phyloP scores from a whole-genome alignment of 2,113 vertebrate genomes.

The Entelurus aequoreus region DNA sequence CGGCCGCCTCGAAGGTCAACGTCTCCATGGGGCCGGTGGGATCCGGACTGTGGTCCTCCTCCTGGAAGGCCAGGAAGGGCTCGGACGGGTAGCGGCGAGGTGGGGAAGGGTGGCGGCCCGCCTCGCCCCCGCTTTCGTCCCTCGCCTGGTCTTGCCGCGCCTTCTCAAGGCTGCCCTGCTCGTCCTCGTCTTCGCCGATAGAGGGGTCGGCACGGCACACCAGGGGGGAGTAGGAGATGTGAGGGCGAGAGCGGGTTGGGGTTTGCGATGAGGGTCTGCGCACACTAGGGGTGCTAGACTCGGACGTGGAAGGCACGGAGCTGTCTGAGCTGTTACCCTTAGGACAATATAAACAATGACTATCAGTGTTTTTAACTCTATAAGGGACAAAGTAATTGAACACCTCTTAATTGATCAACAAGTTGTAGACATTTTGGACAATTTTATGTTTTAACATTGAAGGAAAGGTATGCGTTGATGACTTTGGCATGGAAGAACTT shows the following conservation, averaged over 20 bases:
- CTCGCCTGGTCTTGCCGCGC: conserved; percentile 44
- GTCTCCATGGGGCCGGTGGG: conserved; percentile 89
- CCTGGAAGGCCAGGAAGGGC: conserved; percentile 88
- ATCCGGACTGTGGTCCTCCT: conserved; percentile 91
- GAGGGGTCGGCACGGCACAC: conserved; percentile 79
- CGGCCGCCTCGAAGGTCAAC: conserved; percentile 93
- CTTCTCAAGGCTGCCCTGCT: conserved; percentile 60
- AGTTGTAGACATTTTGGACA: too few relatives aligned
- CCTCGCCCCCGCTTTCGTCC: conserved; percentile 34
- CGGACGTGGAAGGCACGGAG: conserved; percentile 92
- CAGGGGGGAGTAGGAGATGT: conserved; percentile 90
- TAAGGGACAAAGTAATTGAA: too few relatives aligned
- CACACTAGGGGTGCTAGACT: conserved; percentile 91
- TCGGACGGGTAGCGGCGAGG: conserved; percentile 90
- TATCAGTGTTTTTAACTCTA: neutral
- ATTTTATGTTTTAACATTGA: too few relatives aligned
- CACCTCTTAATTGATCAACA: too few relatives aligned
- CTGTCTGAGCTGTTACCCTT: conserved; percentile 94
- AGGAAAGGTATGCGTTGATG: too few relatives aligned
- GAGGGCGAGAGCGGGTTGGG: conserved; percentile 83
- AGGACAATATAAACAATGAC: conserved; percentile 3
- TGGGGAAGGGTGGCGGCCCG: conserved; percentile 58
- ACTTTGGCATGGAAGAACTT: too few relatives aligned
- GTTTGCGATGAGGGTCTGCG: conserved; percentile 85
- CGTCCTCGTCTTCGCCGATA: conserved; percentile 48